Percentiles rank a stretch among this genome's conserved stretches.
These are phyloP conservation scores for Platanista minor DNA, from an alignment of 2,113 vertebrate species.

Conservation along the genomic window DNA sequence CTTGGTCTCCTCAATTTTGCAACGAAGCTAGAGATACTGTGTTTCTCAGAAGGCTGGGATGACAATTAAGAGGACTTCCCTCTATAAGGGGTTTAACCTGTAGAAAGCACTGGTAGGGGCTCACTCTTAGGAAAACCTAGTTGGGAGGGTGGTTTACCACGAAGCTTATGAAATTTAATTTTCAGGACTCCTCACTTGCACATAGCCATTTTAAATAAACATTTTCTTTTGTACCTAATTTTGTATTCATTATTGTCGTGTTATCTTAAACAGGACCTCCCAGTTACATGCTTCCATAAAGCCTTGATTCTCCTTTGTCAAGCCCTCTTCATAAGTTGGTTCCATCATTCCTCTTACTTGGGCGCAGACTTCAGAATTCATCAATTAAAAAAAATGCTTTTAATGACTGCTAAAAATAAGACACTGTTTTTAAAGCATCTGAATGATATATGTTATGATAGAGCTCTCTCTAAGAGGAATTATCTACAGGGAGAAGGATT, in stretches of 20 bases:
- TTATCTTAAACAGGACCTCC: not conserved
- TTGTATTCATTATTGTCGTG: not conserved
- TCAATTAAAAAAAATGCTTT: not conserved
- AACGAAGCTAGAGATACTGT: not conserved
- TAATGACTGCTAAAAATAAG: constrained; percentile 26
- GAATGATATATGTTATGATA: not conserved
- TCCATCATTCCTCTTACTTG: not conserved
- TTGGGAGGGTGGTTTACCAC: not conserved
- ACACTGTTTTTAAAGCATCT: constrained; percentile 1
- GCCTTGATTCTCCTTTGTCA: not conserved
- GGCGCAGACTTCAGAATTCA: not conserved
- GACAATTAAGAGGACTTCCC: not conserved
- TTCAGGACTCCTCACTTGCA: not conserved
- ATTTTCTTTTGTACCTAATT: not conserved
- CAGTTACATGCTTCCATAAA: not conserved
- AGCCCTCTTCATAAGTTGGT: not conserved
- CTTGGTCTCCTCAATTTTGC: not conserved
- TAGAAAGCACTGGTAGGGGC: not conserved
- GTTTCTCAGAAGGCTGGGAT: not conserved
- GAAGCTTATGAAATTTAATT: not conserved
- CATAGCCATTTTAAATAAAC: not conserved
- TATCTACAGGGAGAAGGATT: constrained; percentile 13
- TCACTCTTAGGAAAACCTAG: not conserved
- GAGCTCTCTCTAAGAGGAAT: constrained; percentile 15
- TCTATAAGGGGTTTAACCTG: not conserved